Percentiles rank a stretch among this genome's conserved stretches.
Evolutionary conservation across 2,797 vertebrate genomes (phyloP).

Genomic region (Thamnophis elegans): DNA sequence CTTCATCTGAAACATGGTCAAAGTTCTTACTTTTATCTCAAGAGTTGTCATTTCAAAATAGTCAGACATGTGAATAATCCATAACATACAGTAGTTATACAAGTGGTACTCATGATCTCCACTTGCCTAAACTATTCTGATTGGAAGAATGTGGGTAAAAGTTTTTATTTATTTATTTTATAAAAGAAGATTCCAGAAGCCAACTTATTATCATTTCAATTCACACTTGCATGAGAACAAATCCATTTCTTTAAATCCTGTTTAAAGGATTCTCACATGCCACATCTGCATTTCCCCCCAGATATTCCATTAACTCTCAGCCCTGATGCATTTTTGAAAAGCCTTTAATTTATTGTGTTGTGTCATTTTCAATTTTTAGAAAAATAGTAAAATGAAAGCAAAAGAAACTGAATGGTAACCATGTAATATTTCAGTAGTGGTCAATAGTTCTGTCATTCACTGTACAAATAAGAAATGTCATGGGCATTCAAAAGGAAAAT

Average conservation of each 20-base stretch:
- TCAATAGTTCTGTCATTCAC: conserved; percentile 34
- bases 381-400: conserved; percentile 20
- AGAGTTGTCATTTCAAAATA: neutral
- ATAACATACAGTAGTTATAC: neutral
- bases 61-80: too few species aligned
- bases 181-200: neutral
- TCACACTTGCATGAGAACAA: neutral
- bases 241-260: neutral
- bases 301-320: neutral
- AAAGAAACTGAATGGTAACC: neutral
- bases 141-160: neutral
- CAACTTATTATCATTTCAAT: neutral
- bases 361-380: neutral
- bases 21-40: neutral
- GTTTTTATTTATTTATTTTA: neutral
- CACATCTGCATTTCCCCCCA: neutral
- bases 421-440: neutral
- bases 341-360: neutral
- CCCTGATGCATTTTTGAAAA: neutral
- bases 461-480: conserved; percentile 35
- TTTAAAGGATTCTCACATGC: neutral
- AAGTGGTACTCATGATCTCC: neutral
- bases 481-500: conserved; percentile 27
- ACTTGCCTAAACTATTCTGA: neutral
- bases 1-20: neutral